Evolutionary conservation across 2,113 vertebrate species (phyloP), one percentile per base, ranked within the genome.

Genomic region (Nesogale talazaci): DNA sequence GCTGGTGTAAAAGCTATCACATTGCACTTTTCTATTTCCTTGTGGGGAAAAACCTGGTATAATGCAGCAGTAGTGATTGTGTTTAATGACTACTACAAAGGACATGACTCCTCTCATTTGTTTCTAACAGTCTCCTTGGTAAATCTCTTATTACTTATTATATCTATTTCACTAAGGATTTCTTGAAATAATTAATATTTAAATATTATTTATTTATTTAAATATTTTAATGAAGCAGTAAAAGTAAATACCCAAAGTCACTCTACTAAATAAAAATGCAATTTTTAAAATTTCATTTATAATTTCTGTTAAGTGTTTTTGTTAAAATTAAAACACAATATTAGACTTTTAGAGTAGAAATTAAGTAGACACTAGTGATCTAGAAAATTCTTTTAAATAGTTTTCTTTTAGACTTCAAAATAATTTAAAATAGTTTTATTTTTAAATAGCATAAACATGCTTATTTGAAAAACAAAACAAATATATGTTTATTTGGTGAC

Each of bases 401-500:
- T 92, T 94, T 19, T 77, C 52, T 94, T 94, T 92, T 59, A 78
- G 82, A 56, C 8, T 59, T 46, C 10, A 46, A 46, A 46, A 10
- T 52, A 12, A 52, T 52, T 52, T 52, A 52, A 52, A 52, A 11
- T 52, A 8, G 46, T 52, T 52, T 52, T 52, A 9, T 52, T 52
- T 12, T 52, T 52, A 52, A 52, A 52, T 61, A 61, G 59, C 59
- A 22, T 96, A 90, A 97, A 94, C 40, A 25, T 90, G 85, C 84
- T 61, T 61, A 61, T 61, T 52, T 6, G 23, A 38, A n/a, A n/a
- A n/a, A n/a, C n/a, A n/a, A 91, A 88, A 92, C 77, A 88, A 89
- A 88, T 78, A 2, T 15, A 38, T 94, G 96, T 96, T 95, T 94
- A n/a, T n/a, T n/a, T n/a, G n/a, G n/a, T n/a, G n/a, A n/a, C n/a